Percentiles rank a stretch among this genome's conserved stretches.
Evolutionary conservation across 2,797 vertebrate species (phyloP).

Genomic region (Champsocephalus gunnari): DNA sequence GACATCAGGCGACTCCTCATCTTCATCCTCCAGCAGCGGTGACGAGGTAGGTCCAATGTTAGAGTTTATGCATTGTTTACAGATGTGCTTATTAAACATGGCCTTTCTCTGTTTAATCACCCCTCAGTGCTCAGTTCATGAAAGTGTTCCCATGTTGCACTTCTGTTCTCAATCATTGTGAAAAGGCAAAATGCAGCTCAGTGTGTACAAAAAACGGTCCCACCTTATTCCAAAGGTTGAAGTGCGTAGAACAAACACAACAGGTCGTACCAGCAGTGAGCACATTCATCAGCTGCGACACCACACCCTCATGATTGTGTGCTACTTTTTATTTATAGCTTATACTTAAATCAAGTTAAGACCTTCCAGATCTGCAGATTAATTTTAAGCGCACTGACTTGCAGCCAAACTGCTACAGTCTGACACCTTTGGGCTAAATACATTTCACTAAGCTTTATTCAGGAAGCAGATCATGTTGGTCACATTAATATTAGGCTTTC

Average conservation of each 20-base stretch:
- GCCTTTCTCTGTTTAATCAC: neutral
- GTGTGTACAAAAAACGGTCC: slow-evolving; percentile 9
- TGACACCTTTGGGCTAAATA: too few relatives aligned
- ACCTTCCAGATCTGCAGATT: too few relatives aligned
- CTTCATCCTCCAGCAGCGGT: slow-evolving; percentile 62
- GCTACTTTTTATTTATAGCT: neutral
- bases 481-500: too few relatives aligned
- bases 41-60: slow-evolving; percentile 40
- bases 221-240: slow-evolving; percentile 15
- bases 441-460: too few relatives aligned
- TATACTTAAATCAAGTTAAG: too few relatives aligned
- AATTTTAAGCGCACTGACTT: too few relatives aligned
- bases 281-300: neutral
- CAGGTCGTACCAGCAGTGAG: slow-evolving; percentile 36
- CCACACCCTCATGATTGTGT: neutral
- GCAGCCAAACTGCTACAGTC: too few relatives aligned
- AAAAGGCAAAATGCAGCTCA: neutral
- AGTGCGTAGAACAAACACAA: neutral
- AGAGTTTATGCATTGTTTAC: too few relatives aligned
- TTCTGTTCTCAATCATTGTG: neutral
- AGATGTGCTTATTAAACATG: neutral
- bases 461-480: too few relatives aligned
- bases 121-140: neutral
- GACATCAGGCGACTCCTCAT: neutral
- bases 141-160: neutral